Base-by-base conservation (phyloP, 1,140 invertebrate genomes). In the Macrobrachium nipponense region DNA sequence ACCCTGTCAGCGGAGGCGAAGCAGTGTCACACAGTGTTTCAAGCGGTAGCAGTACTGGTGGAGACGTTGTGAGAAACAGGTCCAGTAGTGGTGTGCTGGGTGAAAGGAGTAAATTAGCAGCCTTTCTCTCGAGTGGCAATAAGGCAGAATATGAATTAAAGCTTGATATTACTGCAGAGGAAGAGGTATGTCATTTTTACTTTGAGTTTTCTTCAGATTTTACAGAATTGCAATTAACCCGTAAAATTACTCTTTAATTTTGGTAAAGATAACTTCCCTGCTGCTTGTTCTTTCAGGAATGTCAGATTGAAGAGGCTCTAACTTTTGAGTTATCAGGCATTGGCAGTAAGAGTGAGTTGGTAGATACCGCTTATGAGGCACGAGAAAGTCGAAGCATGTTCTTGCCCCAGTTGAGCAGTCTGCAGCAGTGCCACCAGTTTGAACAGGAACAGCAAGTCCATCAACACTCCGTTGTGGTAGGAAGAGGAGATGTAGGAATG, bases 101-200 rank as follows among this genome's bases (percentile, higher is more conserved):
- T 75, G 84, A 86, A 75, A 66, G 84, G 15, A 86, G 62, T 70
- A 86, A 86, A 61, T 58, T 86, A 58, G 84, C 76, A 20, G 77
- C 78, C 3, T 80, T 86, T 73, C 77, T 86, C 58, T 86, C 84
- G 18, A 86, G 77, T 72, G 77, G 68, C 17, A 80, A 20, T 20
- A 86, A 86, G 18, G 77, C 64, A 80, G 81, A 83, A 4, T 87
- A 83, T 87, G 86, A 87, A n/a, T 23, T 87, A 44, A 82, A 83
- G n/a, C 76, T 83, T 17, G 86, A 87, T 68, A 87, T 83, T 43
- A 83, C 80, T 23, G 80, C 86, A 27, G 81, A 83, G 36, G 81
- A 83, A 61, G 86, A 87, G 80, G 80, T 87, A 78, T 64, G 36
- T 2, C n/a, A 20, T 44, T 51, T 20, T 44, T 80, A 36, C 44